Base-by-base conservation (phyloP, 2,888 invertebrate genomes). In the Trachelus troglodyta region DNA sequence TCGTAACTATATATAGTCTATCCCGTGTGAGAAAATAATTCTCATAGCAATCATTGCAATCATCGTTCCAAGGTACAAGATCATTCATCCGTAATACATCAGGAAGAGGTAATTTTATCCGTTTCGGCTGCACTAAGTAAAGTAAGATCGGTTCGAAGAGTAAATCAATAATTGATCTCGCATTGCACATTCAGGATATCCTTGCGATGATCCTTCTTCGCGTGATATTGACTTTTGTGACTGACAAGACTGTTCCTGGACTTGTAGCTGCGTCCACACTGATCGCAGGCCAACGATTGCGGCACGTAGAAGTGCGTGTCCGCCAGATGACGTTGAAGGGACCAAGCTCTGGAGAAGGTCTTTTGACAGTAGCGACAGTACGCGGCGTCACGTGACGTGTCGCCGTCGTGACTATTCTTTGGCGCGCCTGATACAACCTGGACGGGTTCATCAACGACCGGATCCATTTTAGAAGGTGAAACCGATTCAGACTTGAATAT, bases 181-280 rank as follows among this genome's bases (percentile, higher is more conserved):
- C 85, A 89, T 79, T 35, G 74, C 1, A 79, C 83, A 77, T 88
- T 88, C 23, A 23, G 6, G 40, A 40, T 23, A 40, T 40, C 40
- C 40, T 40, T 40, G 6, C 40, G 40, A 79, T 85, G 83, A 69
- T 87, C 91, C 85, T 87, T 89, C 81, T 84, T 88, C 83, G 86
- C 92, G 85, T 93, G 92, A 86, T 92, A 93, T 86, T 92, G 92
- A 82, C 92, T 92, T 84, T 92, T 92, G 85, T 93, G 93, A 81
- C 92, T 93, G 85, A 92, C 90, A 77, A 93, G 87, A 82, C 92
- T 92, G 86, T 92, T 93, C 77, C 92, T 89, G 56, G 92, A 92
- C 77, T 92, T 92, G 87, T 93, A 93, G 77, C 90, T 91, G 75
- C 92, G 89, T 79, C 92, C 92, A 86, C 93, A 93, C 75, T 92